Evolutionary conservation across 1,140 invertebrate species (phyloP), one percentile per base, ranked within the genome.

Genomic region (Leptoteleia sp.): DNA sequence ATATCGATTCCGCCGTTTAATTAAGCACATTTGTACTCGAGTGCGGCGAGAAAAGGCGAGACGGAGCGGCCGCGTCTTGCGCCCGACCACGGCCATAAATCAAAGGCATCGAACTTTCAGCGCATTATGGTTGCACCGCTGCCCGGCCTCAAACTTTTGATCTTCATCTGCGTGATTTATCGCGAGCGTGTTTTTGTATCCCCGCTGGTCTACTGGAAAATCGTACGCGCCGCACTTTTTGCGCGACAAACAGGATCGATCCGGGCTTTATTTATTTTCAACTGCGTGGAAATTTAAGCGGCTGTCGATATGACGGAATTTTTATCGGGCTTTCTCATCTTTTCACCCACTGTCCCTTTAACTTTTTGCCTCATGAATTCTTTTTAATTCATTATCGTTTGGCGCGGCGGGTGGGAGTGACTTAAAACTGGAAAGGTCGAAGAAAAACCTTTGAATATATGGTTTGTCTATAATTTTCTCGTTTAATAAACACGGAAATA

Each of bases 1-100:
- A 73, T 80, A 72, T 76, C 68, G 54, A 76, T 76, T 70, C 64
- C 42, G 62, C 40, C 67, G 61, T 80, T 72, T 76, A 80, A 80
- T 80, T 80, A 76, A 72, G 72, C 59, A 72, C 59, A 75, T 75
- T 79, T 65, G 77, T 55, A 73, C 59, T 61, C 15, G 57, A 15
- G 12, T 22, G 22, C 37, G 59, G 15, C 43, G 35, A 27, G 50
- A 31, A 31, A 45, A 47, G 57, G 42, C 16, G 19, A 62, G 43
- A 48, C 22, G 43, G 8, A 62, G 42, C 7, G 47, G 19, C 38
- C 33, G 38, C 17, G 54, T 55, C 57, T 72, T 57, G 52, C 70
- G 50, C 35, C 35, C 70, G 47, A 57, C 31, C 50, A 62, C 50
- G 13, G 50, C 48, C 12, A 45, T 77, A 59, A 77, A 70, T 77